Evolutionary conservation across 2,113 vertebrate genomes (phyloP).

Genomic region (Stegostoma tigrinum): DNA sequence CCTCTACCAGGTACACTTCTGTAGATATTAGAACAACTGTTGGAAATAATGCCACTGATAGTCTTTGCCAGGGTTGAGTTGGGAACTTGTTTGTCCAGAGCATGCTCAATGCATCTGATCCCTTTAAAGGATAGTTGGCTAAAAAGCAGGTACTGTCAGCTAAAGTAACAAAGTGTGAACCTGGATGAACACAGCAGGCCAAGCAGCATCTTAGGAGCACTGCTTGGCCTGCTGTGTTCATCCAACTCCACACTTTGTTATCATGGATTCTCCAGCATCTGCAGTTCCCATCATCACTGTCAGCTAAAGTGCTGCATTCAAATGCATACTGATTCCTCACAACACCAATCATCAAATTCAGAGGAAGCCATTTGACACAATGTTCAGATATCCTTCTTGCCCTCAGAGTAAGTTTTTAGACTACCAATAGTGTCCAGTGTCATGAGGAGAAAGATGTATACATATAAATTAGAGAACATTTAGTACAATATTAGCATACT

Average conservation of each 20-base stretch:
- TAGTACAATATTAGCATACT: not conserved
- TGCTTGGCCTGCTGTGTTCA: no score
- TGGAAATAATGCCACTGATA: constrained; percentile 16
- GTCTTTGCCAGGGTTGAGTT: not conserved
- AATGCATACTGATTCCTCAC: not conserved
- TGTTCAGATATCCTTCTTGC: not conserved
- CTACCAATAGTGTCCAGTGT: not conserved
- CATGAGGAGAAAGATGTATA: not conserved
- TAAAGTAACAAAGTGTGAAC: no score
- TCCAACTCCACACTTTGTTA: no score
- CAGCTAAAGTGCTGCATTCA: not conserved
- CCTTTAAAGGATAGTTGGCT: not conserved
- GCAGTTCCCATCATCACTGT: no score
- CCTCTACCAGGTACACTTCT: not conserved
- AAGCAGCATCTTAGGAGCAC: no score
- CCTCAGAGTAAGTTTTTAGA: not conserved
- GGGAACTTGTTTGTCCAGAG: not conserved
- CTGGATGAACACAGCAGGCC: no score
- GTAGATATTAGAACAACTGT: constrained; percentile 4
- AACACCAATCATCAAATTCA: not conserved
- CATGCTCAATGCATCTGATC: not conserved
- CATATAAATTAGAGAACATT: no score
- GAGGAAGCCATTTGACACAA: not conserved
- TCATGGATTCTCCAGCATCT: no score
- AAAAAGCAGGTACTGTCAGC: not conserved